Percentiles rank a stretch among this genome's conserved stretches.
Conservation (phyloP, 2,113 vertebrate genomes). For the Arvicanthis niloticus region DNA sequence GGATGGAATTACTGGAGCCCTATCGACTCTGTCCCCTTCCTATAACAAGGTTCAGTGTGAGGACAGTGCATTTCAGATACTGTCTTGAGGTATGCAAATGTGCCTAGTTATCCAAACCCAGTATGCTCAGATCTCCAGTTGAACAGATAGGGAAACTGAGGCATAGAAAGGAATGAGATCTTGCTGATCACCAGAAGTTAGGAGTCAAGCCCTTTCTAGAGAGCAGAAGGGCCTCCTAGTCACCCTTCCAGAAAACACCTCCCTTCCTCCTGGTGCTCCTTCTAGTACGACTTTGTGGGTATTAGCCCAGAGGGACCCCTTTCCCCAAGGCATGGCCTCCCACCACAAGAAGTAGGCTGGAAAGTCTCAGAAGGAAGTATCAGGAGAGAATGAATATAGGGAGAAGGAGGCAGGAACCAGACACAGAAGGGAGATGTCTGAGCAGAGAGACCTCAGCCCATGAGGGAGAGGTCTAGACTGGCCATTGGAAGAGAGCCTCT, state of each 20-base stretch:
- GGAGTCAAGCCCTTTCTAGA: background rate
- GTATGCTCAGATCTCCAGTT: background rate
- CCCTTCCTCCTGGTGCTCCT: background rate
- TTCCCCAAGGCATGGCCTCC: background rate
- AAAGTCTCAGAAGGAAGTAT: slow-evolving; percentile 67
- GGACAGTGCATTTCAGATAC: background rate
- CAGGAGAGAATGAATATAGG: slow-evolving; percentile 59
- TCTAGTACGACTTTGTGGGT: background rate
- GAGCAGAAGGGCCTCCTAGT: background rate
- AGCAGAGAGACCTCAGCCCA: background rate
- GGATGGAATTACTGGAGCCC: background rate
- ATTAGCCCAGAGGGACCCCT: background rate
- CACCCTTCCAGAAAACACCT: background rate
- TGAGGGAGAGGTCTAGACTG: background rate
- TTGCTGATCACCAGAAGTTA: background rate
- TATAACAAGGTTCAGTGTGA: background rate
- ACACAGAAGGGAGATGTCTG: background rate
- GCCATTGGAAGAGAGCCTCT: background rate
- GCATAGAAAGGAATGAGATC: background rate
- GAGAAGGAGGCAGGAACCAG: slow-evolving; percentile 28
- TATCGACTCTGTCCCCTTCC: background rate
- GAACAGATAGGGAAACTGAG: background rate
- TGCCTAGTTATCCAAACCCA: background rate
- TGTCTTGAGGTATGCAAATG: background rate
- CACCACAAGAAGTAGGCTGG: slow-evolving; percentile 37